Evolutionary conservation across 2,113 vertebrate genomes (phyloP), one percentile per base, ranked within the genome.

Genomic region (Tringa solitaria): DNA sequence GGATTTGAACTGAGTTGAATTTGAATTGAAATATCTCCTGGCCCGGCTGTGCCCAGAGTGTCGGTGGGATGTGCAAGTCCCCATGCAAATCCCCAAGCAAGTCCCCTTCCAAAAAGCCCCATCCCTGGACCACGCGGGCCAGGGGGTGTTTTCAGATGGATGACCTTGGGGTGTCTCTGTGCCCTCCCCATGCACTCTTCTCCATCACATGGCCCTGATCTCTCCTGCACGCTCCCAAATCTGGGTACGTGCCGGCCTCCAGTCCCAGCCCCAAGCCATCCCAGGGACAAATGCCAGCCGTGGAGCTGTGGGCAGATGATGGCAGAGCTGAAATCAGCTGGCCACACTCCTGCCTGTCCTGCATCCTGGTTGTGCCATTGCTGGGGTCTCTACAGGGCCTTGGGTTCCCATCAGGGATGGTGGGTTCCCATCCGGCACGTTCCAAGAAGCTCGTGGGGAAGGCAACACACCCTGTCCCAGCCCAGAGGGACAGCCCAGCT

Each of bases 361-460:
- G 16, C 3, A 0, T 10, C 24, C 35, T 0, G 0, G 3, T 9
- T 59, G 21, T 17, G 20, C 54, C 35, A 5, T 1, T 27, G 45
- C 63, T 2, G 18, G 61, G 15, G 27, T 20, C 54, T 53, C 72
- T 18, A 21, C 61, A 51, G 61, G 69, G 76, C 59, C 26, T 14
- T 0, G 0, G 37, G 39, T 67, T 73, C 69, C 78, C 60, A 0
- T 1, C 19, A 8, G 85, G 81, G 61, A 79, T 11, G 45, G 33
- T 6, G 41, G 21, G 33, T 90, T 95, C 83, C 79, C 75, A 74
- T 24, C 72, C 13, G 4, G n/a, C 50, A 60, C 22, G 4, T 64
- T n/a, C 82, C 90, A n/a, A 69, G n/a, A 83, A 35, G 22, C 28
- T 89, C 8, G 1, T 12, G 54, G 35, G 9, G 63, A 33, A 75